Evolutionary conservation across 2,888 invertebrate genomes (phyloP).

Genomic region (Eupithecia exiguata): DNA sequence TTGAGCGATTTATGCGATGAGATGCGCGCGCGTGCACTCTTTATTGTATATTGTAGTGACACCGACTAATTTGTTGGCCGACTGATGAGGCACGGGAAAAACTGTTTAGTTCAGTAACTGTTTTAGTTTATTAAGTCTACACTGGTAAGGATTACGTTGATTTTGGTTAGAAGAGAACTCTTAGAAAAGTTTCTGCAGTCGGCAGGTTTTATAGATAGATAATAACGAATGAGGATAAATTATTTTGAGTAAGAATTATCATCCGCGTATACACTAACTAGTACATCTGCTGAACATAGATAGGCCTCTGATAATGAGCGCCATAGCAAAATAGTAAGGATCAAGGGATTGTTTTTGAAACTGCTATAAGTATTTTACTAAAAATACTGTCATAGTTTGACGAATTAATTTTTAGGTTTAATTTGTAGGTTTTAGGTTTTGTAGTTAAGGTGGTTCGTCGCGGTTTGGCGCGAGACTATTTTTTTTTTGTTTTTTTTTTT

Average conservation of each 20-base stretch:
- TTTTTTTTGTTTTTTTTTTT: too few relatives aligned
- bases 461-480: too few relatives aligned
- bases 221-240: neutral
- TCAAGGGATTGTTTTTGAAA: neutral
- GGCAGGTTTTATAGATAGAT: neutral
- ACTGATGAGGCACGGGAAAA: constrained; percentile 79
- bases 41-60: constrained; percentile 83
- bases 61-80: constrained; percentile 82
- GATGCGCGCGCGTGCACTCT: constrained; percentile 68
- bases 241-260: neutral
- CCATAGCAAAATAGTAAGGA: neutral
- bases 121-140: constrained; percentile 68
- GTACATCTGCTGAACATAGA: neutral
- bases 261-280: neutral
- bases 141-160: neutral
- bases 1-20: constrained; percentile 82
- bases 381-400: too few relatives aligned
- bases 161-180: neutral
- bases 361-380: too few relatives aligned
- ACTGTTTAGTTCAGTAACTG: constrained; percentile 69
- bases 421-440: too few relatives aligned
- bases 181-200: neutral
- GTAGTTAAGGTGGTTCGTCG: too few relatives aligned
- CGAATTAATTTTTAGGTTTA: too few relatives aligned
- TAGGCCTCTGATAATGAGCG: neutral